Conservation (phyloP, 1,140 invertebrate genomes). For the Drosophila parabipectinata region DNA sequence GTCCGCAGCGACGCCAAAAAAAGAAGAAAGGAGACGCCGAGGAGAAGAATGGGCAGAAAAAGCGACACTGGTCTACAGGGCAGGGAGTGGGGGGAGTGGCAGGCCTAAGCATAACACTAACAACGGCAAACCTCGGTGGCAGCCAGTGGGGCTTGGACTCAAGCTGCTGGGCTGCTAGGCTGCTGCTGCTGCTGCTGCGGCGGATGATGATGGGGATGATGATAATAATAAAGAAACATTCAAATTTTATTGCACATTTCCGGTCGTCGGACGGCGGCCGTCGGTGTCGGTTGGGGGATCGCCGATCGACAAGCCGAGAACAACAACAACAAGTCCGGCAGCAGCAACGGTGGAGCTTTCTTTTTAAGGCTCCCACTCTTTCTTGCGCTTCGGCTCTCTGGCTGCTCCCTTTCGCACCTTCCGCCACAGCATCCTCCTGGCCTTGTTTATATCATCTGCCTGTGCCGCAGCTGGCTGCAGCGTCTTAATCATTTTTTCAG, state of each 20-base stretch:
- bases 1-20: slow-evolving; percentile 4
- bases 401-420: slow-evolving; percentile 20
- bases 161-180: slow-evolving; percentile 25
- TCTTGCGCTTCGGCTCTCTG: slow-evolving; percentile 12
- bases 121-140: slow-evolving; percentile 31
- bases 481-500: slow-evolving; percentile 22
- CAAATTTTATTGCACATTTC: slow-evolving; percentile 84
- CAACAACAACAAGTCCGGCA: slow-evolving; percentile 5
- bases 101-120: slow-evolving; percentile 43
- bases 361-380: slow-evolving; percentile 46
- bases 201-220: slow-evolving; percentile 76
- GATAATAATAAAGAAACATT: slow-evolving; percentile 82
- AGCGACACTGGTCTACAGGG: slow-evolving; percentile 31
- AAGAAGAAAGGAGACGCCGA: slow-evolving; percentile 11
- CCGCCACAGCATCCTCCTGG: slow-evolving; percentile 21
- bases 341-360: slow-evolving; percentile 39
- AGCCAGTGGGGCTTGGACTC: slow-evolving; percentile 41
- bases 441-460: slow-evolving; percentile 37
- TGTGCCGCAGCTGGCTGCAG: slow-evolving; percentile 22
- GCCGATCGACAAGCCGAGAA: slow-evolving; percentile 10
- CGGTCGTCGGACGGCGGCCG: slow-evolving; percentile 59
- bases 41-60: slow-evolving; percentile 10
- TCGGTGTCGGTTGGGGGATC: slow-evolving; percentile 48
- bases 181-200: slow-evolving; percentile 41
- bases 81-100: slow-evolving; percentile 33